Conservation (phyloP, 2,888 invertebrate genomes). For the Mermis nigrescens region DNA sequence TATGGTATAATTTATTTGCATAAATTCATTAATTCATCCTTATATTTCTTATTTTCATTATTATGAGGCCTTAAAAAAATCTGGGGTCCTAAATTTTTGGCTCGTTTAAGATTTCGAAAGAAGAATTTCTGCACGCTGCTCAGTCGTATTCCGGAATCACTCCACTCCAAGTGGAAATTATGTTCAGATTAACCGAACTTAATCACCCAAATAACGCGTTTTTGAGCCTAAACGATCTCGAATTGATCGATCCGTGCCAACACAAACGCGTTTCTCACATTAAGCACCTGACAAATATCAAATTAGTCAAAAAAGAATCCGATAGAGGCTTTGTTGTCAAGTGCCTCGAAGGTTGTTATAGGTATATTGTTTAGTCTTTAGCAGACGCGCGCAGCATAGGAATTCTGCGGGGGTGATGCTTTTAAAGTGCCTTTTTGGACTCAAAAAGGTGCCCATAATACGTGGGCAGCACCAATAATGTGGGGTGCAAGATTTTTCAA, state of each 20-base stretch:
- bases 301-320: conserved; percentile 52
- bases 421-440: too few species aligned
- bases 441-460: too few species aligned
- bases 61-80: too few species aligned
- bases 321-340: conserved; percentile 63
- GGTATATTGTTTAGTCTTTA: conserved; percentile 31
- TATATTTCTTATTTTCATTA: too few species aligned
- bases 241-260: conserved; percentile 30
- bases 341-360: conserved; percentile 73
- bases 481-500: too few species aligned
- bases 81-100: conserved; percentile 47
- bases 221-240: conserved; percentile 25
- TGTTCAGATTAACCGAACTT: conserved; percentile 72
- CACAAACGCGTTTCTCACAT: conserved; percentile 28
- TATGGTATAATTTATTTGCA: too few species aligned
- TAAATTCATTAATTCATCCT: too few species aligned
- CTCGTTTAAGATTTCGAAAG: conserved; percentile 76
- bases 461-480: too few species aligned
- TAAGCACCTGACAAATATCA: conserved; percentile 26
- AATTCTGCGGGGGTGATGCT: too few species aligned
- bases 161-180: conserved; percentile 83
- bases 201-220: conserved; percentile 62
- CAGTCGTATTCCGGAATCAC: conserved; percentile 91
- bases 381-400: too few species aligned
- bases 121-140: conserved; percentile 86